These are phyloP conservation scores for Cerceris ruficornis DNA, from an alignment of 2,888 invertebrate species.

Conservation along the genomic window DNA sequence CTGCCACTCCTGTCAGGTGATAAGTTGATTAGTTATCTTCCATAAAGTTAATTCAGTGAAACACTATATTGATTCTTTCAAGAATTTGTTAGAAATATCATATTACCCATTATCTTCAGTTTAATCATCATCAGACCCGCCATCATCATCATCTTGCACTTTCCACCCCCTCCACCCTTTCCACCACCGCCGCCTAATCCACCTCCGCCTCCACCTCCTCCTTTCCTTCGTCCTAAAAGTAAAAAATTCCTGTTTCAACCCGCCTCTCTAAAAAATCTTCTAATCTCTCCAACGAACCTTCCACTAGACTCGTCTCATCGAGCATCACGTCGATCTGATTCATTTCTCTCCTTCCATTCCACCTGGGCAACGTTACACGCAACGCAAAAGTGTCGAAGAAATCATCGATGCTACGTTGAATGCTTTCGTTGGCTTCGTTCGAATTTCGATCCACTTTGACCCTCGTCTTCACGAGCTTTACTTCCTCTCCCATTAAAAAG, in stretches of 20 bases:
- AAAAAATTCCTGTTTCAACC: constrained; percentile 3
- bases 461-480: constrained; percentile 83
- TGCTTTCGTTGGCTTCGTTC: constrained; percentile 76
- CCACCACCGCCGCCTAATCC: constrained; percentile 73
- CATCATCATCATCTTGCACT: constrained; percentile 86
- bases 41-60: neutral
- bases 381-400: constrained; percentile 85
- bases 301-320: constrained; percentile 72
- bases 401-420: constrained; percentile 83
- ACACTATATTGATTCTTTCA: neutral
- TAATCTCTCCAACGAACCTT: constrained; percentile 66
- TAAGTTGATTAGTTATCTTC: neutral
- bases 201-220: constrained; percentile 68
- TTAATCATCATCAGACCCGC: constrained; percentile 85
- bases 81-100: neutral
- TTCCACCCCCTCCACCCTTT: constrained; percentile 77
- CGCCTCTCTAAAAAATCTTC: neutral
- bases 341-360: constrained; percentile 70
- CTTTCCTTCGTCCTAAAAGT: constrained; percentile 77
- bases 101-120: constrained; percentile 84
- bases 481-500: constrained; percentile 83
- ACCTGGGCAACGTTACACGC: constrained; percentile 75
- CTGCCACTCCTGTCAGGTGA: constrained; percentile 83
- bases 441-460: constrained; percentile 56
- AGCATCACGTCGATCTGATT: constrained; percentile 78